Evolutionary conservation across 2,888 invertebrate species (phyloP), one percentile per base, ranked within the genome.

Genomic region (Hypomecis punctinalis): DNA sequence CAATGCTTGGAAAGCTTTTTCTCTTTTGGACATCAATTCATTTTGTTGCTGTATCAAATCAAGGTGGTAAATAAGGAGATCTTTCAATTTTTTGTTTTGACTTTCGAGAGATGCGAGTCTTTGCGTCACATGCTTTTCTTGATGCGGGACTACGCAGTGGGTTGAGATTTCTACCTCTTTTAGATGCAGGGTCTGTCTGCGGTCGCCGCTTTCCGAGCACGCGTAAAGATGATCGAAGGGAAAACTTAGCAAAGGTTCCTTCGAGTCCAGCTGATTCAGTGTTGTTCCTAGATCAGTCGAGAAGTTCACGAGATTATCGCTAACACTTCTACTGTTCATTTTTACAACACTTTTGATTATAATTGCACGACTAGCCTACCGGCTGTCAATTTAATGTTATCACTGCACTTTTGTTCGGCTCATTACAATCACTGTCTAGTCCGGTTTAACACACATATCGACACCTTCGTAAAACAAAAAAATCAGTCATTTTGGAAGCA

Each of bases 21-120:
- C 97, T 87, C 96, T 97, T 75, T 95, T 95, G 73, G 95, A 94
- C 70, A 98, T 94, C 77, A 96, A 95, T 80, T 98, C 97, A 79
- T 97, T 97, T 88, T 98, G 98, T 88, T 97, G 97, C 85, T 98
- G 97, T 82, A 98, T 97, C 68, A 98, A 92, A 86, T 98, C 97
- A 78, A 98, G 93, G 85, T 98, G 97, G 73, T 96, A 94, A 65
- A 97, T 90, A 70, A 98, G 91, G 81, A 98, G 94, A 72, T 97
- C 96, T 88, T 97, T 97, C 57, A 96, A 91, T 77, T 94, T 95
- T 83, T 94, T 95, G 85, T 96, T 95, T 90, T 96, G 95, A 79
- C 66, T 77, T 63, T 87, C 88, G 62, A 85, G 76, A 5, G 81
- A 89, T 78, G 86, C 88, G 77, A 93, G 84, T 75, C 82, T 88